Percentiles rank a stretch among this genome's conserved stretches.
Conservation (phyloP, 2,888 invertebrate species). For the Gerosis bhagava region DNA sequence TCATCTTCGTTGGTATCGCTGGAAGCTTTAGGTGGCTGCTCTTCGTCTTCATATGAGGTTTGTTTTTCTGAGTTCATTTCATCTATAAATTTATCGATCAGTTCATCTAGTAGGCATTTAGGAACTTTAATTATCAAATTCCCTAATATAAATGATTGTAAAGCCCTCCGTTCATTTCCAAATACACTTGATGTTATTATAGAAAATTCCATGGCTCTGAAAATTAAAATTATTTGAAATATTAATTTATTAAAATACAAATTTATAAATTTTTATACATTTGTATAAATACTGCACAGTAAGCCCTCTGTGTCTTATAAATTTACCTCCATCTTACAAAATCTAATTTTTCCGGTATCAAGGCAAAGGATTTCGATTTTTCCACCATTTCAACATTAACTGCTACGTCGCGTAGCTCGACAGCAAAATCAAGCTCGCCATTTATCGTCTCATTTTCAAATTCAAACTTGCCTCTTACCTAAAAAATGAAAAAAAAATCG, state of each 20-base stretch:
- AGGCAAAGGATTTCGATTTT: not conserved
- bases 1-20: too few relatives aligned
- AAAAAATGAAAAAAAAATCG: too few relatives aligned
- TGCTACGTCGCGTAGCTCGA: constrained; percentile 49
- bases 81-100: constrained; percentile 23
- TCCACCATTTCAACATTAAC: constrained; percentile 39
- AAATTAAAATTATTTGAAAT: too few relatives aligned
- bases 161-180: constrained; percentile 24
- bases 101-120: constrained; percentile 31
- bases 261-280: too few relatives aligned
- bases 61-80: too few relatives aligned
- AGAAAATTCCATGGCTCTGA: constrained; percentile 36
- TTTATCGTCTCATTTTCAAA: constrained; percentile 28
- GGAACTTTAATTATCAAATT: constrained; percentile 44
- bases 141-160: constrained; percentile 34
- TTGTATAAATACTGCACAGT: too few relatives aligned
- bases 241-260: too few relatives aligned
- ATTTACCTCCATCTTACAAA: constrained; percentile 48
- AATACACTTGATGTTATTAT: constrained; percentile 27
- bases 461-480: constrained; percentile 37
- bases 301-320: too few relatives aligned
- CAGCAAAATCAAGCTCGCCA: constrained; percentile 40
- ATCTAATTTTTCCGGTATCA: constrained; percentile 12
- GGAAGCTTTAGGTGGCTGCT: too few relatives aligned
- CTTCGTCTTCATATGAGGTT: too few relatives aligned